Base-by-base conservation (phyloP, 1,140 invertebrate genomes). In the Nebria ingens region DNA sequence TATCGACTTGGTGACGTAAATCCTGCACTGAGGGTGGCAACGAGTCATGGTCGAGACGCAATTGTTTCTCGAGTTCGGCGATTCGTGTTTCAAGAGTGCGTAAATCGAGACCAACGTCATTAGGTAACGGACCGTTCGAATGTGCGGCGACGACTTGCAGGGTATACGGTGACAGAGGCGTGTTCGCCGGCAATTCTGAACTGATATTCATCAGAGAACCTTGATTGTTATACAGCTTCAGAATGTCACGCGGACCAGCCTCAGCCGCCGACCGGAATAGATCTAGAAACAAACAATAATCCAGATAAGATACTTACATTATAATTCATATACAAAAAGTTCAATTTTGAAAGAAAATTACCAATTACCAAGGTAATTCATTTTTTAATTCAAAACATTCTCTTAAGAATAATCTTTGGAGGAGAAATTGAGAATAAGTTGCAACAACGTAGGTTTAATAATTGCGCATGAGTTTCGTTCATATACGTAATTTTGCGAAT, bases 161-260 rank as follows among this genome's bases (percentile, higher is more conserved):
- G 58, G 75, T 70, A 66, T 84, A 84, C 3, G 78, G 76, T 20
- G 73, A 70, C 25, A 78, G 74, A n/a, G 78, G 72, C 19, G 76
- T 77, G 64, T 85, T 85, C 21, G 75, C 67, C 53, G 73, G 73
- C 38, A 86, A 67, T 56, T 76, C 71, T 9, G 77, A 73, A 34
- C 80, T 82, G 64, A 86, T 85, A 68, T 85, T 84, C 58, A 85
- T 64, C 23, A 85, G 72, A 61, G 80, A 80, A 17, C 79, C 78
- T 53, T 79, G 72, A 52, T 70, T 71, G 61, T 78, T 77, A 60
- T 78, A 76, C 64, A 83, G 71, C 65, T 82, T 82, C 59, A 83
- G 69, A 64, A 82, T 81, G 62, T 81, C 79, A 62, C 73, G 71
- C 64, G 79, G 77, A 56, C 79, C 78, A 61, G 79, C 81, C 67